These are phyloP conservation scores for Dryobates pubescens DNA, from an alignment of 2,797 vertebrate genomes.

Conservation along the genomic window DNA sequence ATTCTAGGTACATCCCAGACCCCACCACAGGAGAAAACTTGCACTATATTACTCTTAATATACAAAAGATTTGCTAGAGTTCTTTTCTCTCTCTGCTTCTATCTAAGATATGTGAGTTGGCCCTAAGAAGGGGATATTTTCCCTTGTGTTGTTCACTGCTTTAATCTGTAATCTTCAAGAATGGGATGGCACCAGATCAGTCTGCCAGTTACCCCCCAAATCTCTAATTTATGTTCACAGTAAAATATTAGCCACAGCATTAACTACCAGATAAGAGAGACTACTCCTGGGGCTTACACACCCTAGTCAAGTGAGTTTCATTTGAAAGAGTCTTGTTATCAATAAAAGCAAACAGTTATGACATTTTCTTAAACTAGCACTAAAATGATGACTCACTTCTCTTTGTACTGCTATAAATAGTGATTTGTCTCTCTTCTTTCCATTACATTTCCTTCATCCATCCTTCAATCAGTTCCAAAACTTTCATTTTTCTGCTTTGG, in stretches of 20 bases:
- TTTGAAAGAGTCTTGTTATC: neutral
- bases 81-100: neutral
- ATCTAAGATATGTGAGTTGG: slow-evolving; percentile 8
- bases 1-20: neutral
- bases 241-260: slow-evolving; percentile 14
- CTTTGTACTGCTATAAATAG: neutral
- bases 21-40: neutral
- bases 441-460: neutral
- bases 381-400: neutral
- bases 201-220: slow-evolving; percentile 7
- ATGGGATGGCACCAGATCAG: neutral
- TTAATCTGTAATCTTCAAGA: neutral
- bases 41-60: neutral
- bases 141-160: neutral
- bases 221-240: slow-evolving; percentile 39
- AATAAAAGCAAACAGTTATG: neutral
- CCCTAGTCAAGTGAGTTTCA: neutral
- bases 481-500: neutral
- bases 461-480: neutral
- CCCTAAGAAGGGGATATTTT: neutral
- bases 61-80: neutral
- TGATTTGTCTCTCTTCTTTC: neutral
- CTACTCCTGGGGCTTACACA: neutral
- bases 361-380: slow-evolving; percentile 28
- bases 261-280: slow-evolving; percentile 11